Evolutionary conservation across 2,113 vertebrate species (phyloP), one percentile per base, ranked within the genome.

Genomic region (Promerops cafer): DNA sequence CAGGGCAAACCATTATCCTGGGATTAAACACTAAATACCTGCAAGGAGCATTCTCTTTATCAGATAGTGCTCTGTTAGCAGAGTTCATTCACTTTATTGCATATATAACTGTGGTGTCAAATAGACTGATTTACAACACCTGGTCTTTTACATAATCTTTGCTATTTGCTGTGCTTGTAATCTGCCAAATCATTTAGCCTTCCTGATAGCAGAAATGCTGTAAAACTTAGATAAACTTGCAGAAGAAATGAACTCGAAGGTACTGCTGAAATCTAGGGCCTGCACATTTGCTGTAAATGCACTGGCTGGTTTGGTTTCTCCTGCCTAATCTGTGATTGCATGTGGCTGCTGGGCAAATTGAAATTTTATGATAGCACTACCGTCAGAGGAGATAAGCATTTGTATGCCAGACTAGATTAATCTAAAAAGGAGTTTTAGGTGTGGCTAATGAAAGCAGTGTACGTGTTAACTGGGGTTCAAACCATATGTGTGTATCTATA

Each of bases 1-100:
- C 87, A 81, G 80, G 88, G 91, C 91, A 93, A 94, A 86, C 87
- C 40, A 85, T 97, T 97, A 96, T 95, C 95, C 31, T 75, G 86
- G 88, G 95, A 97, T 97, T 97, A 97, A 97, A 90, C 75, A 91
- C 93, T 97, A 97, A 97, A 97, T 96, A 97, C 95, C 96, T 92
- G 79, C 91, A 77, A 97, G 95, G 92, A 96, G 89, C 83, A 69
- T 95, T 89, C 87, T 82, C 27, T 89, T 92, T 85, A 97, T 97
- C 97, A 93, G 97, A 97, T 97, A 92, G 71, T 2, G 6, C 75
- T 82, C 79, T 85, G 89, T 96, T 97, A 94, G 94, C 96, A 33
- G 92, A 97, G 82, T 84, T 90, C 64, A 84, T 96, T 97, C 96
- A 87, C 82, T 95, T 97, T 96, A 95, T 96, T 97, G 92, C 93